Evolutionary conservation across 2,888 invertebrate species (phyloP).

Genomic region (Sipha maydis): DNA sequence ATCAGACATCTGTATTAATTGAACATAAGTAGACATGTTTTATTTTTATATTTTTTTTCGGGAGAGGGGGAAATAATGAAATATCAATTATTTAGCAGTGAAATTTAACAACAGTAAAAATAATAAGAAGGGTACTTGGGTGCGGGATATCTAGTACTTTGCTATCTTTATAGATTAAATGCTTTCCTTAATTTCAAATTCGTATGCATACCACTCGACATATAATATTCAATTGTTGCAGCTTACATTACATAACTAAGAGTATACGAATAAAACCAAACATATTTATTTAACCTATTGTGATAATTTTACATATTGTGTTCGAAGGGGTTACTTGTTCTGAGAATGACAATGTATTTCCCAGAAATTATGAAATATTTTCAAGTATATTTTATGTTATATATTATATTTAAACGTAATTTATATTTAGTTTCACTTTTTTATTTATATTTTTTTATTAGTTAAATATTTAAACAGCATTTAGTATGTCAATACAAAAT

Average conservation of each 20-base stretch:
- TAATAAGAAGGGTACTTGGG: too few relatives aligned
- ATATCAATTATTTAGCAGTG: not conserved
- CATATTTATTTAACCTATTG: not conserved
- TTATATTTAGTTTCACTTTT: constrained; percentile 35
- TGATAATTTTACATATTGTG: not conserved
- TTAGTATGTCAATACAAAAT: constrained; percentile 26
- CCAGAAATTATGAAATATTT: constrained; percentile 30
- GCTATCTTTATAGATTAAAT: too few relatives aligned
- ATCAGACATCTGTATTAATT: not conserved
- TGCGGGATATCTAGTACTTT: too few relatives aligned
- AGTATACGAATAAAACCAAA: not conserved
- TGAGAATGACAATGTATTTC: constrained; percentile 13
- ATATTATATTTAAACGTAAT: constrained; percentile 11
- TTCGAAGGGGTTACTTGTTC: not conserved
- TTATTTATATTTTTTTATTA: not conserved
- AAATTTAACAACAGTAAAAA: not conserved
- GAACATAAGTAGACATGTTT: not conserved
- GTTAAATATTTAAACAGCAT: constrained; percentile 2
- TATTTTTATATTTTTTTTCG: not conserved
- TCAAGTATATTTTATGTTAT: not conserved
- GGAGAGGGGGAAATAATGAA: not conserved
- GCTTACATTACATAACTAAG: not conserved
- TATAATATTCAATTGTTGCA: not conserved
- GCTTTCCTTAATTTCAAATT: too few relatives aligned
- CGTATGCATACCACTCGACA: too few relatives aligned